Base-by-base conservation (phyloP, 2,797 vertebrate species). In the Siniperca scherzeri region DNA sequence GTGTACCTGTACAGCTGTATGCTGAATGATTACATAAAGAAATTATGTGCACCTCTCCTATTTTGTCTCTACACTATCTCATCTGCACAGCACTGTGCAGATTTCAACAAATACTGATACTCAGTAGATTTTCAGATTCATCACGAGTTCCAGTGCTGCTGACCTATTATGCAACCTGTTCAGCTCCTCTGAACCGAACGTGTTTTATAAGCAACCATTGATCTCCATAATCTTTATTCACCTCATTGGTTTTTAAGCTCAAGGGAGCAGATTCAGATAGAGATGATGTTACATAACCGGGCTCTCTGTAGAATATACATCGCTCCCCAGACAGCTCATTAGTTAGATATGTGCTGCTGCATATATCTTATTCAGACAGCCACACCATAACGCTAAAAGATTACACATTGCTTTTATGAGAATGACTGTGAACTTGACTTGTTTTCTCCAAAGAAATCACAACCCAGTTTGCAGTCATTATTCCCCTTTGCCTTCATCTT, bases 321-420 rank as follows among this genome's bases (percentile, higher is more conserved):
- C 46, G 10, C 65, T 91, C 90, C 89, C 88, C 53, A 17, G 89
- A 86, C 87, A 89, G 87, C 85, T 92, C 89, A 92, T 94, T 94
- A 92, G 85, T 78, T 65, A 79, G 78, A 85, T 80, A 78, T 74
- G 79, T 82, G 74, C 59, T 65, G 74, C 74, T 62, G 60, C 70
- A 86, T 85, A 60, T 78, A 74, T 86, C 55, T 79, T 81, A 74
- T 70, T 84, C 76, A 81, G 60, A 69, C 81, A 85, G 59, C 72
- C 46, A 48, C 71, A 67, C 27, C 27, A 13, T 83, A 64, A 11
- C 50, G 36, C 65, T 33, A 65, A 81, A 88, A 64, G 33, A 80
- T 74, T 65, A 81, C 66, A 65, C 69, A 46, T 76, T 72, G 70
- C 55, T 86, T 57, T 74, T 65, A 78, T 69, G 84, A 81, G 36